Evolutionary conservation across 1,140 invertebrate species (phyloP).

Genomic region (Cyclargus thomasi): DNA sequence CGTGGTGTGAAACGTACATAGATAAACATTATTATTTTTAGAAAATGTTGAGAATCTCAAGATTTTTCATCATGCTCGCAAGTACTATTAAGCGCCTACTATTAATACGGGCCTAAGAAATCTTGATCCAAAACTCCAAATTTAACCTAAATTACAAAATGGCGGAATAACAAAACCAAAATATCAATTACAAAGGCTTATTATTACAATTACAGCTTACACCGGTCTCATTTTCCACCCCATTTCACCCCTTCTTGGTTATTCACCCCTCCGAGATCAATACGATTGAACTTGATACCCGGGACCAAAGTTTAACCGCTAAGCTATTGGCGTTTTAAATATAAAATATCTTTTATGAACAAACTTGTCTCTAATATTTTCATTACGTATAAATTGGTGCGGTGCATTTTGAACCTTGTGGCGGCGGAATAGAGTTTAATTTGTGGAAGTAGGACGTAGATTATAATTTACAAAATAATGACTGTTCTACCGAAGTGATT

Average conservation of each 20-base stretch:
- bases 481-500: not conserved
- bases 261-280: slow-evolving; percentile 11
- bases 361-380: slow-evolving; percentile 14
- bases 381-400: slow-evolving; percentile 5
- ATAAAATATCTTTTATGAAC: slow-evolving; percentile 16
- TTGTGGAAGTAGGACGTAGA: not conserved
- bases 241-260: not conserved
- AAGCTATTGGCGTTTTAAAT: slow-evolving; percentile 8
- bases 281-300: slow-evolving; percentile 4
- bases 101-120: no score
- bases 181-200: not conserved
- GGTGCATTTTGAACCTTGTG: not conserved
- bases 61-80: no score
- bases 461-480: slow-evolving; percentile 15
- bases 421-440: not conserved
- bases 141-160: not conserved
- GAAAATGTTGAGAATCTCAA: no score
- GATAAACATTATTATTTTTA: no score
- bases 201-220: not conserved
- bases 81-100: no score
- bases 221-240: not conserved
- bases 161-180: not conserved
- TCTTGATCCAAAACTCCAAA: no score
- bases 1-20: no score
- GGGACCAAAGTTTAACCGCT: not conserved